Evolutionary conservation across 2,888 invertebrate species (phyloP), one percentile per base, ranked within the genome.

Genomic region (Oscheius myriophilus): DNA sequence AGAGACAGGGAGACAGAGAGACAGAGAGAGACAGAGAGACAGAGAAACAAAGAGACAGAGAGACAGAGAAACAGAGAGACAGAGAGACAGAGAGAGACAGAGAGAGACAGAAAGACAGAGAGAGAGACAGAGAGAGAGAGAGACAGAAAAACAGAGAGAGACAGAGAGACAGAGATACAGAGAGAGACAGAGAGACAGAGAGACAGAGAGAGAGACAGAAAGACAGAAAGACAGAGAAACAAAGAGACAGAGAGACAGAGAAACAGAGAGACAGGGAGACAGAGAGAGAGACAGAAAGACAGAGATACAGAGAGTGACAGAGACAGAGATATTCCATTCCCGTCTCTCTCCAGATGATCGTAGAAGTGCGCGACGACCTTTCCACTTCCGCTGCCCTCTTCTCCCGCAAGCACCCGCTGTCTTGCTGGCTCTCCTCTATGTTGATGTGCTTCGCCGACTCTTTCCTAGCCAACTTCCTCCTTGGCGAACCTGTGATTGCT

Each of bases 341-440:
- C 42, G 7, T 23, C 18, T 18, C 21, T n/a, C 49, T 61, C 9
- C 39, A 85, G 85, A 84, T 85, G 82, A 80, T 84, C 52, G 78
- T 79, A 52, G 77, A 82, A 53, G 84, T 85, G 1, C 76, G 85
- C 11, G 85, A 85, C 46, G 85, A 86, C 61, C 68, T 85, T 45
- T 81, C 82, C 49, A 54, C 88, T 92, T 93, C 93, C 75, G 93
- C 94, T 12, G 92, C 93, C 87, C 90, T 92, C 69, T 98, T 98
- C 89, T 95, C 96, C 52, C 90, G 98, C 70, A 96, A 96, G 88
- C 97, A 98, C 89, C 97, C 98, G 0, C 89, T 98, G 81, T 92
- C 96, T 76, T 96, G 96, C 88, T 99, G 96, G 96, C 89, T 98
- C 75, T 95, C 96, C 52, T 76, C 94, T 68, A 96, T 98, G 96